These are phyloP conservation scores for Batillaria attramentaria DNA, from an alignment of 1,140 invertebrate genomes.

Conservation along the genomic window DNA sequence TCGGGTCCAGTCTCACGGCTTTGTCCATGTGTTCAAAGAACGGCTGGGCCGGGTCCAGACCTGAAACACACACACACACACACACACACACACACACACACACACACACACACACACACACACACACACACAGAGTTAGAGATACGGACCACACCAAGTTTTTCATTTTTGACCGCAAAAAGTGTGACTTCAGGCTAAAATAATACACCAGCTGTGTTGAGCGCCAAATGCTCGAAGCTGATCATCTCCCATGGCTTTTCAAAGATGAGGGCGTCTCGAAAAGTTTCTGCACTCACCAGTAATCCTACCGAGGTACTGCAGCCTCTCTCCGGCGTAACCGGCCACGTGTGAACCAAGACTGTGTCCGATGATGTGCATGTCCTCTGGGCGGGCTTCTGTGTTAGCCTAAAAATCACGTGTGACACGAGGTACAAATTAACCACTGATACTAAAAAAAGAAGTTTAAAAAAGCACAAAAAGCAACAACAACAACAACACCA, in stretches of 20 bases:
- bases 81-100: not conserved
- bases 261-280: not conserved
- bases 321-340: slow-evolving; percentile 62
- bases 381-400: slow-evolving; percentile 23
- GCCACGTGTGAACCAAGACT: slow-evolving; percentile 66
- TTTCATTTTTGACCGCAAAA: no score
- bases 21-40: slow-evolving; percentile 75
- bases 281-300: slow-evolving; percentile 72
- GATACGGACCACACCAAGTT: no score
- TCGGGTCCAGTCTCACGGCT: slow-evolving; percentile 69
- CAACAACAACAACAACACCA: no score
- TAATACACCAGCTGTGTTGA: no score
- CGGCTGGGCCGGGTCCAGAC: slow-evolving; percentile 80
- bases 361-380: slow-evolving; percentile 65
- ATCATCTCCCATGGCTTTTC: no score
- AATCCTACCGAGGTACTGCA: slow-evolving; percentile 79
- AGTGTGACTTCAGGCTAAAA: no score
- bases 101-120: no score
- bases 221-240: no score
- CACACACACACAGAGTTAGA: no score
- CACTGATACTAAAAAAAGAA: no score
- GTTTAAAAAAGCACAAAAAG: no score
- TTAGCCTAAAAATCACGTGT: not conserved
- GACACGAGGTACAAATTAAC: not conserved
- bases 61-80: not conserved